These are phyloP conservation scores for Pygmarrhopalites habei DNA, from an alignment of 1,140 invertebrate genomes.

Conservation along the genomic window DNA sequence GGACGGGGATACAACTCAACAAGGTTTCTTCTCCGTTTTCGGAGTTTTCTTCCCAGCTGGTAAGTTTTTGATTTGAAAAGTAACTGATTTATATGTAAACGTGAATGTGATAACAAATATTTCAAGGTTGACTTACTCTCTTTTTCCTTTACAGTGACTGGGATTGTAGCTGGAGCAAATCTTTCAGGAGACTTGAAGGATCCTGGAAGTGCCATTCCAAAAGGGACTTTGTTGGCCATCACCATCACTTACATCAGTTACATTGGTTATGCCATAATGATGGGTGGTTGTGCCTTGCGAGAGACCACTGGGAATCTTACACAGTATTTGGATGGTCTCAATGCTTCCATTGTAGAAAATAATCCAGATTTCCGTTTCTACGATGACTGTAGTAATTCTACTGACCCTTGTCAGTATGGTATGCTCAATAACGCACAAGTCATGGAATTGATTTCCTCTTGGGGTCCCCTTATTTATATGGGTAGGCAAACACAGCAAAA, in stretches of 20 bases:
- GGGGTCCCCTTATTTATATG: slow-evolving; percentile 53
- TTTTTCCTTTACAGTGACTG: no score
- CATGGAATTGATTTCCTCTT: slow-evolving; percentile 55
- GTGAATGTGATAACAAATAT: no score
- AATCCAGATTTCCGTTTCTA: slow-evolving; percentile 7
- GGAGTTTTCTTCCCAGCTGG: slow-evolving; percentile 45
- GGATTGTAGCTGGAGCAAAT: slow-evolving; percentile 54
- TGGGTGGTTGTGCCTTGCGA: slow-evolving; percentile 46
- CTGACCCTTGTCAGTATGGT: slow-evolving; percentile 44
- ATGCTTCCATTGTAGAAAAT: background rate
- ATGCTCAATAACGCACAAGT: slow-evolving; percentile 48
- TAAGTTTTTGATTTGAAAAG: no score
- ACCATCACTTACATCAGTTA: slow-evolving; percentile 51
- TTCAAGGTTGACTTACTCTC: no score
- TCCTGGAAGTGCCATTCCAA: slow-evolving; percentile 49
- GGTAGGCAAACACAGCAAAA: slow-evolving; percentile 1
- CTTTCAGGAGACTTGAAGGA: slow-evolving; percentile 55
- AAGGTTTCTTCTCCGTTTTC: slow-evolving; percentile 44
- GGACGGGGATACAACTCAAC: slow-evolving; percentile 39
- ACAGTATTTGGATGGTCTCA: slow-evolving; percentile 29
- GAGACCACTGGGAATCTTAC: slow-evolving; percentile 46
- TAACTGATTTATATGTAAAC: no score
- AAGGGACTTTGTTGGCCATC: slow-evolving; percentile 55
- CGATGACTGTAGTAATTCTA: slow-evolving; percentile 15
- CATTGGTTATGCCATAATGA: slow-evolving; percentile 48